phyloP scores from a whole-genome alignment of 2,888 invertebrate genomes.

The Rapana venosa region DNA sequence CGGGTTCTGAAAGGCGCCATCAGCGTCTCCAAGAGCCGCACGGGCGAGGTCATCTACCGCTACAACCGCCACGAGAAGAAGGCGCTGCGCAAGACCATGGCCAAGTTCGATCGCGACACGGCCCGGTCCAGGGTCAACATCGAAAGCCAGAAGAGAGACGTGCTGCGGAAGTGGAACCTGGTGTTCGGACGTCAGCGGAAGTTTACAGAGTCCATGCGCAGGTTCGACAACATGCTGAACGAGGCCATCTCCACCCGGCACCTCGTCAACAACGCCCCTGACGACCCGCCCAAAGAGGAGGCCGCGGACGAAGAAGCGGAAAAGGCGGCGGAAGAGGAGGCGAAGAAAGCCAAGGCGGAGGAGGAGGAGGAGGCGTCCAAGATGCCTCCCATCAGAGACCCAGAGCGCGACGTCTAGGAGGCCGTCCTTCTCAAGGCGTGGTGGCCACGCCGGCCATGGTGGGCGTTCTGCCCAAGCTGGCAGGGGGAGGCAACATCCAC shows the following conservation, averaged over 20 bases:
- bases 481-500: neutral
- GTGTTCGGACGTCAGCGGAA: constrained; percentile 56
- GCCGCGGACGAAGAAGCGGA: neutral
- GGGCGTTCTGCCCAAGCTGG: constrained; percentile 40
- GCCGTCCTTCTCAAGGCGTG: neutral
- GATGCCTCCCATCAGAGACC: constrained; percentile 24
- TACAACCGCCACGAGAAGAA: constrained; percentile 63
- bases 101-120: constrained; percentile 52
- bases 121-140: constrained; percentile 38
- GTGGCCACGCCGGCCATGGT: constrained; percentile 12
- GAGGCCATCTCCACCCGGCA: constrained; percentile 48
- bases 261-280: neutral
- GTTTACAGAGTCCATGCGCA: constrained; percentile 52
- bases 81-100: constrained; percentile 54
- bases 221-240: constrained; percentile 52
- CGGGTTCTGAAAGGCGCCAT: constrained; percentile 65
- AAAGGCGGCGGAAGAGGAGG: neutral
- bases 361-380: neutral
- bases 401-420: constrained; percentile 10
- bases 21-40: constrained; percentile 63
- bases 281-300: constrained; percentile 18
- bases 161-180: constrained; percentile 53
- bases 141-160: constrained; percentile 48
- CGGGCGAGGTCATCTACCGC: constrained; percentile 65
- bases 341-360: neutral